Percentiles rank a stretch among this genome's conserved stretches.
Evolutionary conservation across 2,888 invertebrate species (phyloP).

Genomic region (Allacma fusca): DNA sequence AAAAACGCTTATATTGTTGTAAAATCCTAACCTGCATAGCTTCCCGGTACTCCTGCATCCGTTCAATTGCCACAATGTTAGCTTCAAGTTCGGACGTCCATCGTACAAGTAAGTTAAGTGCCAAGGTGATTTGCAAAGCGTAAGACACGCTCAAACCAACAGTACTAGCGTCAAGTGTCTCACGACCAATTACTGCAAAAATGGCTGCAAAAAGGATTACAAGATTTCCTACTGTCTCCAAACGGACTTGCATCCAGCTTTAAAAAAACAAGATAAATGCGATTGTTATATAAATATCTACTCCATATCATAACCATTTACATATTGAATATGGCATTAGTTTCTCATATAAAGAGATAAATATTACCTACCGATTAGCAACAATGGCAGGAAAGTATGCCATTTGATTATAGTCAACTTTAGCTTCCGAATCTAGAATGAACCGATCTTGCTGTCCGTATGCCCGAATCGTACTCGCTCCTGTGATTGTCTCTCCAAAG

Average conservation of each 20-base stretch:
- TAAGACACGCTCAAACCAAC: constrained; percentile 91
- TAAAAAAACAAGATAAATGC: background rate
- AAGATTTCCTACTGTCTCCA: constrained; percentile 85
- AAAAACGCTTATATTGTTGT: background rate
- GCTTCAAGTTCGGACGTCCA: constrained; percentile 73
- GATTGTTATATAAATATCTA: background rate
- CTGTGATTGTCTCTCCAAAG: constrained; percentile 67
- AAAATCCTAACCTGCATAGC: constrained; percentile 71
- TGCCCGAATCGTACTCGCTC: constrained; percentile 65
- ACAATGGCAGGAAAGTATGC: constrained; percentile 61
- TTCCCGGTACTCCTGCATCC: constrained; percentile 75
- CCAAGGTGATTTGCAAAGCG: constrained; percentile 68
- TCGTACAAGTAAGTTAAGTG: constrained; percentile 68
- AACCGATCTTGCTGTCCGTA: constrained; percentile 63
- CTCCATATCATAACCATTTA: background rate
- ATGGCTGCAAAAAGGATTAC: constrained; percentile 94
- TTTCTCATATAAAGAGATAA: background rate
- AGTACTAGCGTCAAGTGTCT: constrained; percentile 76
- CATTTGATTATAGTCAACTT: constrained; percentile 66
- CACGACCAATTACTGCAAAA: constrained; percentile 85
- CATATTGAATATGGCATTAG: background rate
- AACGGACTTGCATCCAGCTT: constrained; percentile 60
- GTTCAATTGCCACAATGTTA: constrained; percentile 69
- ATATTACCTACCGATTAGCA: constrained; percentile 49
- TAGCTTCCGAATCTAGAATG: constrained; percentile 66